A percentile compares a stretch with the other conserved stretches of the same genome.
phyloP scores from a whole-genome alignment of 2,888 invertebrate species.

The Rotaria magnacalcarata region DNA sequence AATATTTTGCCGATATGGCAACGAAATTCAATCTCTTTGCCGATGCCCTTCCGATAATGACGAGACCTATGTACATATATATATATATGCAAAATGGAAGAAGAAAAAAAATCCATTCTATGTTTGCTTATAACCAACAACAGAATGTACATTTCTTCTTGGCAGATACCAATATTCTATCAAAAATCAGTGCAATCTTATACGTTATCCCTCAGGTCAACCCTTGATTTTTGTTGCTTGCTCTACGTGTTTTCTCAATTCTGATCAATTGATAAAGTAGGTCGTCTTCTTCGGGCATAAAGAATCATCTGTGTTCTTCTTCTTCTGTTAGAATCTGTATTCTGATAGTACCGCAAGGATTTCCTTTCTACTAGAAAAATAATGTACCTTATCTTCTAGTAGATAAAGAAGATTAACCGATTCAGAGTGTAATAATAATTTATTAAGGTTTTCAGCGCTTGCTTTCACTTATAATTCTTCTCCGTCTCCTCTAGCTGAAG shows the following conservation, averaged over 20 bases:
- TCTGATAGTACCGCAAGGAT: not conserved
- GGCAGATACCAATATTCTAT: not conserved
- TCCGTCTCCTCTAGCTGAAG: not conserved
- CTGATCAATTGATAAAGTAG: not conserved
- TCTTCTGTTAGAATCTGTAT: not conserved
- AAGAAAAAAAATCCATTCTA: not conserved
- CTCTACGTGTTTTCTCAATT: not conserved
- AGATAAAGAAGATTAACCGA: not conserved
- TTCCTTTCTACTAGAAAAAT: not conserved
- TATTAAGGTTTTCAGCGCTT: not conserved
- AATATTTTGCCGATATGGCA: constrained; percentile 17
- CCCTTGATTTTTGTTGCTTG: not conserved
- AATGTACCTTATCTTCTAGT: not conserved
- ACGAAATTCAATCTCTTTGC: constrained; percentile 11
- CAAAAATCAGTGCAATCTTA: not conserved
- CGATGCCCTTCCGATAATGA: not conserved
- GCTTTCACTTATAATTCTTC: not conserved
- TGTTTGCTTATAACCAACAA: not conserved
- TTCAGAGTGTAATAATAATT: not conserved
- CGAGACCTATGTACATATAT: not conserved
- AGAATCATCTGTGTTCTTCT: not conserved
- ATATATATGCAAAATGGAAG: not conserved
- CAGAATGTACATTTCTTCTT: not conserved
- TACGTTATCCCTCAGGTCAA: not conserved
- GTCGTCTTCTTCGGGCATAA: not conserved